A percentile compares a stretch with the other conserved stretches of the same genome.
phyloP scores from a whole-genome alignment of 2,888 invertebrate species.

The Chrysodeixis includens region DNA sequence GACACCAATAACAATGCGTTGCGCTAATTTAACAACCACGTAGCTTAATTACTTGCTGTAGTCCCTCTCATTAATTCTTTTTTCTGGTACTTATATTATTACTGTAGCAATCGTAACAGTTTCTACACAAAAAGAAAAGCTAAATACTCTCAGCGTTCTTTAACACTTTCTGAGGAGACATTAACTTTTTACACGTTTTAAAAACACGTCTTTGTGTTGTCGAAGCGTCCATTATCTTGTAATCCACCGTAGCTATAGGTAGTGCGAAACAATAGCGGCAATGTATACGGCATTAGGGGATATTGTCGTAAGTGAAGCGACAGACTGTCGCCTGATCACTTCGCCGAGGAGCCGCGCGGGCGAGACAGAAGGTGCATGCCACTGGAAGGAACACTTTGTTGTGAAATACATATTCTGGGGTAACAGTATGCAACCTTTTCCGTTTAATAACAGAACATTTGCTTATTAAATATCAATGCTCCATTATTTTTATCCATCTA shows the following conservation, averaged over 20 bases:
- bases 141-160: constrained; percentile 10
- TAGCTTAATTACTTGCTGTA: no score
- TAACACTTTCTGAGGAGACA: constrained; percentile 17
- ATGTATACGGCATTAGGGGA: constrained; percentile 48
- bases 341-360: constrained; percentile 32
- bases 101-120: background rate
- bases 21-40: no score
- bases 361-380: constrained; percentile 25
- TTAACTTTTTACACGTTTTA: constrained; percentile 32
- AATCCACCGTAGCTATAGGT: constrained; percentile 29
- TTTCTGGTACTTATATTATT: background rate
- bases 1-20: no score
- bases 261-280: constrained; percentile 49
- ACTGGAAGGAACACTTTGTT: background rate
- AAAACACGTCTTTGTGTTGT: constrained; percentile 32
- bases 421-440: no score
- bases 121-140: background rate
- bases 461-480: no score
- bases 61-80: no score
- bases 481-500: no score
- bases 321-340: constrained; percentile 64
- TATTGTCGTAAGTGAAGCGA: constrained; percentile 58
- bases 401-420: no score
- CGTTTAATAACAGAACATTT: no score
- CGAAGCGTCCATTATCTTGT: constrained; percentile 51